Evolutionary conservation across 2,797 vertebrate genomes (phyloP).

Genomic region (Picus viridis): DNA sequence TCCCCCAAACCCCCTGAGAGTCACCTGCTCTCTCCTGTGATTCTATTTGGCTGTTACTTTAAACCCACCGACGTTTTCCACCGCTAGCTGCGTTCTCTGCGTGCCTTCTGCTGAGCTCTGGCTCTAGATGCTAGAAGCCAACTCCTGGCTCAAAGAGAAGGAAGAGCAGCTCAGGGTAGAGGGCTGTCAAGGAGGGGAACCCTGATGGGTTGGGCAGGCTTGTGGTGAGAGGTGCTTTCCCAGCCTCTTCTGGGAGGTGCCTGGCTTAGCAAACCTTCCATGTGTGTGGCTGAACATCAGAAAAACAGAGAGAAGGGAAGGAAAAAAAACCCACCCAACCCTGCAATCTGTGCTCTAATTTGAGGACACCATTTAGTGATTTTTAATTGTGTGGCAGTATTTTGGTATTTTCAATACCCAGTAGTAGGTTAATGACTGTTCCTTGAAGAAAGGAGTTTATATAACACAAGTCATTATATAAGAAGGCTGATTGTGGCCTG

Average conservation of each 20-base stretch:
- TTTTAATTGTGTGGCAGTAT: constrained; percentile 72
- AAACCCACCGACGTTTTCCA: neutral
- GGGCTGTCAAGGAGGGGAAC: neutral
- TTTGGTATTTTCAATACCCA: constrained; percentile 65
- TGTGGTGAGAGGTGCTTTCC: neutral
- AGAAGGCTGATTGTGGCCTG: constrained; percentile 54
- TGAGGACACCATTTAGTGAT: constrained; percentile 66
- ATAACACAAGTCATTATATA: constrained; percentile 64
- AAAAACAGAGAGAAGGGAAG: too few species aligned
- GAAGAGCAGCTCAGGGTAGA: neutral
- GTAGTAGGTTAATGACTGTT: constrained; percentile 73
- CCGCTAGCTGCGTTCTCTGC: neutral
- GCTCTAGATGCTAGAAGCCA: fast-evolving
- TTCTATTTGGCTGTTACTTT: neutral
- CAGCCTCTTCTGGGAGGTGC: neutral
- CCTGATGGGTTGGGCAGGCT: neutral
- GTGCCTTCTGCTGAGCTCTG: neutral
- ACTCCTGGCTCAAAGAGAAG: neutral
- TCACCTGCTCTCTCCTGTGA: neutral
- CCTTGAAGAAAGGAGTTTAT: constrained; percentile 71
- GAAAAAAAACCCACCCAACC: neutral
- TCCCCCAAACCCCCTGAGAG: neutral
- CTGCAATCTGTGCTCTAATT: constrained; percentile 65
- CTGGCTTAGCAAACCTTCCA: neutral
- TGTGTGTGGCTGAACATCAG: neutral